Conservation (phyloP, 1,140 invertebrate genomes). For the Philopotamus ludificatus region DNA sequence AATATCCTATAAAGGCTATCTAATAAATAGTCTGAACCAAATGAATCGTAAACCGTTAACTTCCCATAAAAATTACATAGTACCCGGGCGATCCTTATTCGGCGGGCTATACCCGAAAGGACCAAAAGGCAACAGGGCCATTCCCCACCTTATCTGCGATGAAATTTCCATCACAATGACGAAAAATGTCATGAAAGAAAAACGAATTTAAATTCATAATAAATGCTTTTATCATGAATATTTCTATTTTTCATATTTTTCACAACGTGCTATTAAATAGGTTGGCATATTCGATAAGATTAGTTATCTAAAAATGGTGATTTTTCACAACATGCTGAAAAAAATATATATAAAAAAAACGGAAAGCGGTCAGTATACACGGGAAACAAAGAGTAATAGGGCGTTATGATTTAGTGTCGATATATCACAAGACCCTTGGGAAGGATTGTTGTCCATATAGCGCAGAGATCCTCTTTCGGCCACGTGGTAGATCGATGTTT, state of each 20-base stretch:
- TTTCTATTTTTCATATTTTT: no score
- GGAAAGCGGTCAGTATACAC: no score
- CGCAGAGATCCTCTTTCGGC: no score
- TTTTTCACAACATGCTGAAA: no score
- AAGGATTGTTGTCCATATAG: constrained; percentile 23
- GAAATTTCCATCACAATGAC: constrained; percentile 40
- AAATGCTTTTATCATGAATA: no score
- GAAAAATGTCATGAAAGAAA: constrained; percentile 27
- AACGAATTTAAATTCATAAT: no score
- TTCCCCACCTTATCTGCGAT: constrained; percentile 37
- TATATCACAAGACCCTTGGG: constrained; percentile 37
- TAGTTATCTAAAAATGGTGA: no score
- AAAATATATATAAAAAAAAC: no score
- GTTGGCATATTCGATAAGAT: no score
- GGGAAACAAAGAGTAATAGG: constrained; percentile 35
- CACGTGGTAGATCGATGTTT: constrained; percentile 35
- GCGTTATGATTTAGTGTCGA: constrained; percentile 42
- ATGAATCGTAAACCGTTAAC: constrained; percentile 11
- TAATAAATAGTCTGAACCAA: neutral
- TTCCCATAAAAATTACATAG: constrained; percentile 19
- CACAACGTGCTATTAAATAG: no score
- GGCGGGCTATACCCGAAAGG: neutral
- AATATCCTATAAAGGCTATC: no score
- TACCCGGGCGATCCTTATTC: no score
- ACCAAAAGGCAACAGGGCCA: constrained; percentile 20